Evolutionary conservation across 2,113 vertebrate genomes (phyloP), one percentile per base, ranked within the genome.

Genomic region (Psilopsiagon aurifrons): DNA sequence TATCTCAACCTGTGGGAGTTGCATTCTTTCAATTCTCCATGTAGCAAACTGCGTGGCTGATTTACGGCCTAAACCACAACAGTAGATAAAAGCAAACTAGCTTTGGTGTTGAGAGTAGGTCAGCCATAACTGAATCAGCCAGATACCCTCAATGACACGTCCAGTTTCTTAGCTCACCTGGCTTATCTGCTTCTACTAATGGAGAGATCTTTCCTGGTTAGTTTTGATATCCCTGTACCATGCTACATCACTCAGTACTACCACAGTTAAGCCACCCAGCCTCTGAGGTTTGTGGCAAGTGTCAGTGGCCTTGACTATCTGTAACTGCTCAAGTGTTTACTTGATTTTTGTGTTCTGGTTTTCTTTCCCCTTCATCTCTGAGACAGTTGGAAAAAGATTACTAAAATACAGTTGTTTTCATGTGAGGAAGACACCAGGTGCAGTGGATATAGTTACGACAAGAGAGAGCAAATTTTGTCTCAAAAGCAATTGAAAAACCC

Each of bases 231-330:
- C 51, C 46, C 46, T 68, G 47, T 51, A 8, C n/a, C 31, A 17
- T 1, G 6, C 70, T 71, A 3, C 41, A 24, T 67, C 20, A 0
- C 39, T 41, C n/a, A 4, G 0, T 55, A 60, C 64, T 33, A n/a
- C 25, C 44, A 17, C 27, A 33, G 41, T 78, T 66, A 66, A 74
- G 31, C 35, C n/a, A 47, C 46, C 5, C 54, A 51, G 47, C 29
- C 17, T 66, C 59, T 92, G 29, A 52, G 37, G 24, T 64, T 63
- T 25, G n/a, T 44, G n/a, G 17, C 68, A 68, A 24, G 33, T 35
- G 51, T 54, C 70, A 18, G 18, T 79, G 79, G n/a, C 27, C 49
- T 69, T 25, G 16, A 55, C 15, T 52, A 7, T 49, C 59, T 52
- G 1, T 91, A 25, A n/a, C 18, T 70, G 41, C 54, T 81, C 18